Evolutionary conservation across 2,888 invertebrate genomes (phyloP).

Genomic region (Allygus modestus): DNA sequence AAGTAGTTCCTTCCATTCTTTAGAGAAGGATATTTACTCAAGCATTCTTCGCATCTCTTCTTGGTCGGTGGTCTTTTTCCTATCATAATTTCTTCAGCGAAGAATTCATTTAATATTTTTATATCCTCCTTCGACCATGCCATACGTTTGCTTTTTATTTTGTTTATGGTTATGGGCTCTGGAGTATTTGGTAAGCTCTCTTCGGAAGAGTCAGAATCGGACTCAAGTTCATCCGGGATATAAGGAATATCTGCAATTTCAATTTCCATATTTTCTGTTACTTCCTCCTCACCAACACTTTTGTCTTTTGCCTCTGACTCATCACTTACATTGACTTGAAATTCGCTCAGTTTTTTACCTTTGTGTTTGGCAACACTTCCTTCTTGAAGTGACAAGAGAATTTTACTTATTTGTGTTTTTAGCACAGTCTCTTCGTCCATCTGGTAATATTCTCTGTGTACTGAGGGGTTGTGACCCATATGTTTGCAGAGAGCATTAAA

Average conservation of each 20-base stretch:
- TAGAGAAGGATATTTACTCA: not conserved
- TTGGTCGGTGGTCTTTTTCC: not conserved
- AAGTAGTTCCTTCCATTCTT: not conserved
- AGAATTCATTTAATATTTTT: not conserved
- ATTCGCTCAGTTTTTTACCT: conserved; percentile 41
- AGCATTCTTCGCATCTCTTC: not conserved
- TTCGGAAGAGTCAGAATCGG: not conserved
- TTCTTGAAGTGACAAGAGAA: not conserved
- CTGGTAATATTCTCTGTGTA: conserved; percentile 30
- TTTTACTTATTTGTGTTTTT: conserved; percentile 32
- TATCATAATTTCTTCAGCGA: not conserved
- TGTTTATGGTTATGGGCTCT: not conserved
- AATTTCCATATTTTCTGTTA: not conserved
- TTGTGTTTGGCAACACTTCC: not conserved
- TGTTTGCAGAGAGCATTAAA: conserved; percentile 50
- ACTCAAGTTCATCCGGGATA: not conserved
- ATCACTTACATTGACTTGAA: conserved; percentile 18
- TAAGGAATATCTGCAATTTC: not conserved
- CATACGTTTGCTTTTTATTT: not conserved
- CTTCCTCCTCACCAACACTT: not conserved
- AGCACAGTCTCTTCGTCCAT: conserved; percentile 7
- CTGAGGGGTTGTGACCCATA: conserved; percentile 46
- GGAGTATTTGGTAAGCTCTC: not conserved
- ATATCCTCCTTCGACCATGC: not conserved
- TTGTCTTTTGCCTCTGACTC: not conserved